Evolutionary conservation across 2,113 vertebrate genomes (phyloP), one percentile per base, ranked within the genome.

Genomic region (Phylloscopus trochilus): DNA sequence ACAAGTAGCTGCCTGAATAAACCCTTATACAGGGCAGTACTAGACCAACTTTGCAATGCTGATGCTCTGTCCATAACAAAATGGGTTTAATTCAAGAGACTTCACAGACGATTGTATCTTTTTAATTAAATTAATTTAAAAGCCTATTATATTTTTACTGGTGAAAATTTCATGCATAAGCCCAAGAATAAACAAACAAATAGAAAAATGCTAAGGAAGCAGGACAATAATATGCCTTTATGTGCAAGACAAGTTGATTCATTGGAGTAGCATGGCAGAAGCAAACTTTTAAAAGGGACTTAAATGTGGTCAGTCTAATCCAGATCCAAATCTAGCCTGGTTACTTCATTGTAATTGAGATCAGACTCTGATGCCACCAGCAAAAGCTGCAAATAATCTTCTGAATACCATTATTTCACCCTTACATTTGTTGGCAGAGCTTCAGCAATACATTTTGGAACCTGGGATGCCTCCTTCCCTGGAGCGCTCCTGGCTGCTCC

Each of bases 101-200:
- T 88, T 92, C 79, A 83, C 55, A 90, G 79, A 92, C 0, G 2
- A 92, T 85, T 88, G 68, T 86, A 80, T 92, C 88, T 86, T 90
- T 92, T 83, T 27, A 93, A 94, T 80, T 90, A 70, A 86, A 86
- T 86, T 70, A 80, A 83, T 90, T 94, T 92, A 67, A 95, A 93
- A 93, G 72, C 47, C 67, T 74, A 31, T 94, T 97, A 93, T 94
- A 78, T 79, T 88, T 93, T 90, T 90, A 93, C 51, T 86, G 85
- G 83, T 83, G 88, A 95, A 94, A 95, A 92, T 88, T 86, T 86
- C 33, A 80, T 83, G 76, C 83, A 86, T 85, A 94, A 93, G 51
- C 67, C 75, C 63, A 53, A 86, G 85, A 86, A 93, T 86, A 97
- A 94, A 90, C 87, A 96, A 94, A 90, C 79, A 92, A 95, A 85